Percentiles rank a stretch among this genome's conserved stretches.
Evolutionary conservation across 1,140 invertebrate species (phyloP).

Genomic region (Leguminivora glycinivorella): DNA sequence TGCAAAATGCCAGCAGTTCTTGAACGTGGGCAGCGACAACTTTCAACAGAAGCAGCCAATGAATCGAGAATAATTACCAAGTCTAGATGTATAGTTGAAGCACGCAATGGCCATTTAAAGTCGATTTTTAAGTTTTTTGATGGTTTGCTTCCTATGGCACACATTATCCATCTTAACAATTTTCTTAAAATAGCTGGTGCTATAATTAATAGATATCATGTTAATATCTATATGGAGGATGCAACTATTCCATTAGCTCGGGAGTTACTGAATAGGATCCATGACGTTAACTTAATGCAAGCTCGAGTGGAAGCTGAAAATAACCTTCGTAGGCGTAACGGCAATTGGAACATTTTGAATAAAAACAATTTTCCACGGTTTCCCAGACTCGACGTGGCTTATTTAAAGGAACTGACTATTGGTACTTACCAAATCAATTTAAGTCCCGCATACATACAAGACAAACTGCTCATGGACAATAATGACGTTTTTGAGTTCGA

Average conservation of each 20-base stretch:
- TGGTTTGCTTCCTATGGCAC: neutral
- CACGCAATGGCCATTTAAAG: neutral
- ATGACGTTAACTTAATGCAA: neutral
- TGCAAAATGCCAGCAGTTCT: slow-evolving; percentile 9
- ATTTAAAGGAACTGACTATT: neutral
- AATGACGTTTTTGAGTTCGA: neutral
- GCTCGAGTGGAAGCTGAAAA: neutral
- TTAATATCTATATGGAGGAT: neutral
- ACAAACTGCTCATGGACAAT: neutral
- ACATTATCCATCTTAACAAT: neutral
- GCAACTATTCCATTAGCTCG: neutral
- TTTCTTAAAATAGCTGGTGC: slow-evolving; percentile 2
- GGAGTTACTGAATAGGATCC: neutral
- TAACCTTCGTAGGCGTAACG: neutral
- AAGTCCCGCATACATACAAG: neutral
- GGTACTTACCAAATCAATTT: neutral
- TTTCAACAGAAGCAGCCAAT: neutral
- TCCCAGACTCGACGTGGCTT: neutral
- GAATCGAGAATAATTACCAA: slow-evolving; percentile 8
- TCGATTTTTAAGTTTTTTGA: slow-evolving; percentile 6
- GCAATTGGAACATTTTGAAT: neutral
- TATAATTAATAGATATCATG: neutral
- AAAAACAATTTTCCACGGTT: neutral
- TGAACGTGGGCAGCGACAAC: neutral
- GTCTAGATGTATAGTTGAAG: neutral